Percentiles rank a stretch among this genome's conserved stretches.
Conservation (phyloP, 2,888 invertebrate species). For the Macrophya annulata region DNA sequence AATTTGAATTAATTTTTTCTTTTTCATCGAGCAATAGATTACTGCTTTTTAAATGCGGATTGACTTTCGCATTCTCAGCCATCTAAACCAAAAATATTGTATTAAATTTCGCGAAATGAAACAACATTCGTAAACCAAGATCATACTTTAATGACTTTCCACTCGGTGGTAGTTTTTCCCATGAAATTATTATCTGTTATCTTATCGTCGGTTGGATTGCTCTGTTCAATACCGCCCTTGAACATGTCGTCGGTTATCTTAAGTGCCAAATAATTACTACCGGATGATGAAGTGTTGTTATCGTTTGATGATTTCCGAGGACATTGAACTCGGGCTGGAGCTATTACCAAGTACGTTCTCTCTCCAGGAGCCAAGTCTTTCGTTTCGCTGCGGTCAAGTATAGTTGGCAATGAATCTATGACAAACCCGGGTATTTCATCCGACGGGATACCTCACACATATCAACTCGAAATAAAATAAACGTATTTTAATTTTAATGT, state of each 20-base stretch:
- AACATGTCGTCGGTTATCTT: conserved; percentile 72
- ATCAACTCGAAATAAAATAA: neutral
- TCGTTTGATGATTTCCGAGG: neutral
- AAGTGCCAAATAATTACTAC: conserved; percentile 68
- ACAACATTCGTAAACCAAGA: neutral
- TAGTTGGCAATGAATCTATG: conserved; percentile 53
- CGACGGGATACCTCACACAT: neutral
- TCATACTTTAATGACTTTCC: conserved; percentile 64
- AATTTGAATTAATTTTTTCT: neutral
- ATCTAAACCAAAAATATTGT: neutral
- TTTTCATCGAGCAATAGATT: neutral
- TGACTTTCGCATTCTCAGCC: conserved; percentile 1
- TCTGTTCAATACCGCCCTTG: conserved; percentile 70
- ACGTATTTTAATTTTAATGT: neutral
- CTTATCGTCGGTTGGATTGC: conserved; percentile 64
- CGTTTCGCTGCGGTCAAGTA: conserved; percentile 48
- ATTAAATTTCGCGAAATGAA: conserved; percentile 52
- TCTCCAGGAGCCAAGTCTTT: conserved; percentile 13
- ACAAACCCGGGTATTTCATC: conserved; percentile 31
- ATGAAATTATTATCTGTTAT: conserved; percentile 40
- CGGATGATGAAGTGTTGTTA: conserved; percentile 56
- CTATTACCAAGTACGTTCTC: conserved; percentile 53
- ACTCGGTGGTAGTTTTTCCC: conserved; percentile 58
- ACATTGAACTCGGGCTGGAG: conserved; percentile 16
- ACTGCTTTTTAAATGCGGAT: neutral